phyloP scores from a whole-genome alignment of 2,888 invertebrate species.

The Abrostola triplasia region DNA sequence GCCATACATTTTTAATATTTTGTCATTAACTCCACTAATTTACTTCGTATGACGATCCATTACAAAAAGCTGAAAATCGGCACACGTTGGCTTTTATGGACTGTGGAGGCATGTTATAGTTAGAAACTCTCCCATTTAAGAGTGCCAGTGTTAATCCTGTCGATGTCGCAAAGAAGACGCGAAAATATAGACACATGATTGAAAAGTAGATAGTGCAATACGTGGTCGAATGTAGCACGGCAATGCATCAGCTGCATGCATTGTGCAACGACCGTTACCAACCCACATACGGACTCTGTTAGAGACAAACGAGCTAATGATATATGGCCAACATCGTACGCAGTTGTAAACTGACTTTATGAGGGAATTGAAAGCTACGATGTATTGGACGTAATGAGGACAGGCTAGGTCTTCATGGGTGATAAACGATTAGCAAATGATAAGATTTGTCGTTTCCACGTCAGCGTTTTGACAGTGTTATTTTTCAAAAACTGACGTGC shows the following conservation, averaged over 20 bases:
- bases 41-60: too few species aligned
- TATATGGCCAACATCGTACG: slow-evolving; percentile 69
- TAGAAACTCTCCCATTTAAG: slow-evolving; percentile 1
- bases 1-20: too few species aligned
- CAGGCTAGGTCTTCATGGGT: slow-evolving; percentile 47
- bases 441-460: slow-evolving; percentile 25
- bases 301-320: slow-evolving; percentile 80
- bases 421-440: slow-evolving; percentile 45
- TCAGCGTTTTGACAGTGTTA: slow-evolving; percentile 9
- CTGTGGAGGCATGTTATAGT: neutral
- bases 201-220: slow-evolving; percentile 53
- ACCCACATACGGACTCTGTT: slow-evolving; percentile 72
- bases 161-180: slow-evolving; percentile 10
- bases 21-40: too few species aligned
- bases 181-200: slow-evolving; percentile 48
- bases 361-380: slow-evolving; percentile 65
- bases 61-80: too few species aligned
- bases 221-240: slow-evolving; percentile 73
- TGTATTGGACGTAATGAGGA: slow-evolving; percentile 62
- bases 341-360: slow-evolving; percentile 60
- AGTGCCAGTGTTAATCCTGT: slow-evolving; percentile 2
- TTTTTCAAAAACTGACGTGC: slow-evolving; percentile 6
- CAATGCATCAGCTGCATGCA: slow-evolving; percentile 77
- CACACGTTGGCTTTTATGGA: too few species aligned
- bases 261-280: slow-evolving; percentile 84